Conservation (phyloP, 1,140 invertebrate species). For the Halictus rubicundus region DNA sequence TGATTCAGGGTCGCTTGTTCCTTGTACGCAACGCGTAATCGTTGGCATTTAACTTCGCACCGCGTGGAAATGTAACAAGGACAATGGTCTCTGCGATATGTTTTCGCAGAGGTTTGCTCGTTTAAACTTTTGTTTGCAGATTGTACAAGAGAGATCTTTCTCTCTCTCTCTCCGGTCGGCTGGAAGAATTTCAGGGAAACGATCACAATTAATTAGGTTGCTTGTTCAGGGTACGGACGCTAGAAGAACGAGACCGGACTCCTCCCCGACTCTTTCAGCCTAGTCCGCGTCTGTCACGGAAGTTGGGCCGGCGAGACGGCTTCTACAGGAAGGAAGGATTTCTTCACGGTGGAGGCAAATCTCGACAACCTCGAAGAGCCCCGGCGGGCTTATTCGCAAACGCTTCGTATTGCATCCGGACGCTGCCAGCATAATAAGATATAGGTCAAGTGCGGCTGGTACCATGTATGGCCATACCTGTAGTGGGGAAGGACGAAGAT, state of each 20-base stretch:
- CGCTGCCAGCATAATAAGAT: slow-evolving; percentile 78
- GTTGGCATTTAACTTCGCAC: not conserved
- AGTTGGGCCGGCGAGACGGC: slow-evolving; percentile 22
- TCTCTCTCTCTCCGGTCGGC: too few species aligned
- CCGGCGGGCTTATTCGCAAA: slow-evolving; percentile 55
- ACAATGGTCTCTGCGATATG: not conserved
- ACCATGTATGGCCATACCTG: slow-evolving; percentile 71
- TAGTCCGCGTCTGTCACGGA: slow-evolving; percentile 36
- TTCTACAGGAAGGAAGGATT: slow-evolving; percentile 64
- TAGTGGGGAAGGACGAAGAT: slow-evolving; percentile 58
- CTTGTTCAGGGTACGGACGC: not conserved
- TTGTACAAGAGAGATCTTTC: too few species aligned
- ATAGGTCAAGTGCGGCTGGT: slow-evolving; percentile 79
- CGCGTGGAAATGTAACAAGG: not conserved
- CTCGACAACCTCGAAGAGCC: slow-evolving; percentile 49
- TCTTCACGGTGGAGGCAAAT: slow-evolving; percentile 46
- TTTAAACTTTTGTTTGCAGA: too few species aligned
- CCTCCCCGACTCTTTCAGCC: slow-evolving; percentile 5
- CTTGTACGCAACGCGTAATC: not conserved
- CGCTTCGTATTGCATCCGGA: slow-evolving; percentile 74
- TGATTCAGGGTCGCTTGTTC: not conserved
- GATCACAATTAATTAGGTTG: not conserved
- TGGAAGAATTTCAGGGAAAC: too few species aligned
- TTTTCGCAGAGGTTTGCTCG: not conserved
- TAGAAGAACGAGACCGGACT: slow-evolving; percentile 9